Percentiles rank a stretch among this genome's conserved stretches.
phyloP scores from a whole-genome alignment of 2,888 invertebrate species.

The Microchrysa polita region DNA sequence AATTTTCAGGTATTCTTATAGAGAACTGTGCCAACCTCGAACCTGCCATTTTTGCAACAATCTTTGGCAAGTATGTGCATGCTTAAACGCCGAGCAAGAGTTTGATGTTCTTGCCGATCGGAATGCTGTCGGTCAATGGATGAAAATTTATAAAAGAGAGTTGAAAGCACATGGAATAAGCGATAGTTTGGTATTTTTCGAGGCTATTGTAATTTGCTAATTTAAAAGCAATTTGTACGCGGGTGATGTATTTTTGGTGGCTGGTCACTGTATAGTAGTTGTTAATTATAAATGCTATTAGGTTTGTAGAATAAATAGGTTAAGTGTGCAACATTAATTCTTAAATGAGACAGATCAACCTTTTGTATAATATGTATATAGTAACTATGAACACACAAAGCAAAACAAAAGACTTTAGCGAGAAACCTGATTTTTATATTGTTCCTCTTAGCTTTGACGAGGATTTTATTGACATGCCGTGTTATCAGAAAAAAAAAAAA shows the following conservation, averaged over 20 bases:
- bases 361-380: too few relatives aligned
- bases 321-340: not conserved
- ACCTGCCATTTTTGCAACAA: not conserved
- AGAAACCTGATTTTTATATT: constrained; percentile 16
- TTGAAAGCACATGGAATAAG: not conserved
- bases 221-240: constrained; percentile 41
- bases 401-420: constrained; percentile 29
- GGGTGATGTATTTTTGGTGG: not conserved
- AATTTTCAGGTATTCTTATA: constrained; percentile 27
- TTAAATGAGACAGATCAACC: not conserved
- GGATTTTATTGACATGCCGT: too few relatives aligned
- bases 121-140: not conserved
- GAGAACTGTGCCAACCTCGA: not conserved
- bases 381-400: not conserved
- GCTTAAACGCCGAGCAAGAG: not conserved
- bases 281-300: constrained; percentile 17
- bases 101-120: constrained; percentile 28
- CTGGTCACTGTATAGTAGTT: not conserved
- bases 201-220: constrained; percentile 38
- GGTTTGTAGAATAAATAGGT: not conserved
- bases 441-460: too few relatives aligned
- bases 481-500: too few relatives aligned
- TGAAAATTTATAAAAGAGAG: not conserved
- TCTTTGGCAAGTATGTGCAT: not conserved
- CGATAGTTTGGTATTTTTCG: constrained; percentile 1